A percentile compares a stretch with the other conserved stretches of the same genome.
These are phyloP conservation scores for Cyprinella venusta DNA, from an alignment of 2,797 vertebrate genomes.

Conservation along the genomic window DNA sequence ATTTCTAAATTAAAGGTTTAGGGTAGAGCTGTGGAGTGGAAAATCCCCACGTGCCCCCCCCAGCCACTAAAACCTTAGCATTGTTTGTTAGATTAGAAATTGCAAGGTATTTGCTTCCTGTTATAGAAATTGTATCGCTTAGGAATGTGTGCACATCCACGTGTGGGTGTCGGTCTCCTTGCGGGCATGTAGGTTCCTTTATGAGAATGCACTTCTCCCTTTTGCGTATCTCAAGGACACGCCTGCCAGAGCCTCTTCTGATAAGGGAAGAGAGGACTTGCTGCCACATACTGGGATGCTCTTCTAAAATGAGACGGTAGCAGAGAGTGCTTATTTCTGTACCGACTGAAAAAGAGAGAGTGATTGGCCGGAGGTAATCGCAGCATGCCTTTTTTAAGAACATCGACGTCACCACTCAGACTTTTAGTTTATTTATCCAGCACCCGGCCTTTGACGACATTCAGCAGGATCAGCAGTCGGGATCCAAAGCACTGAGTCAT, in stretches of 20 bases:
- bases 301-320: conserved; percentile 42
- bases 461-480: conserved; percentile 33
- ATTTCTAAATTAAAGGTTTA: conserved; percentile 77
- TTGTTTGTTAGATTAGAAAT: conserved; percentile 53
- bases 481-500: conserved; percentile 40
- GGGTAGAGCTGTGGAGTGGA: conserved; percentile 63
- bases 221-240: conserved; percentile 64
- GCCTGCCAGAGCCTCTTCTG: conserved; percentile 46
- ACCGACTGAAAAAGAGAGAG: conserved; percentile 12
- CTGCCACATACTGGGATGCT: conserved; percentile 45
- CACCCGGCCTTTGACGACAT: conserved; percentile 51
- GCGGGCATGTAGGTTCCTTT: conserved; percentile 52
- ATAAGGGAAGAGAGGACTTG: conserved; percentile 64
- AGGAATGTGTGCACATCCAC: conserved; percentile 43
- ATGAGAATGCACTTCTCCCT: conserved; percentile 33
- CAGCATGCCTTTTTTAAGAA: conserved; percentile 44
- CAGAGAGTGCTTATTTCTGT: conserved; percentile 19
- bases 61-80: conserved; percentile 68
- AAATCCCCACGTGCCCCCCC: conserved; percentile 51
- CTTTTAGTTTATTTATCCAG: conserved; percentile 59
- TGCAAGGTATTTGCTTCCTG: conserved; percentile 45
- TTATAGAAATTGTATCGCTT: conserved; percentile 41
- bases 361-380: conserved; percentile 31
- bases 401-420: conserved; percentile 52
- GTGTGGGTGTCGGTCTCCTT: conserved; percentile 46